Evolutionary conservation across 2,797 vertebrate species (phyloP), one percentile per base, ranked within the genome.

Genomic region (Vireo griseus): DNA sequence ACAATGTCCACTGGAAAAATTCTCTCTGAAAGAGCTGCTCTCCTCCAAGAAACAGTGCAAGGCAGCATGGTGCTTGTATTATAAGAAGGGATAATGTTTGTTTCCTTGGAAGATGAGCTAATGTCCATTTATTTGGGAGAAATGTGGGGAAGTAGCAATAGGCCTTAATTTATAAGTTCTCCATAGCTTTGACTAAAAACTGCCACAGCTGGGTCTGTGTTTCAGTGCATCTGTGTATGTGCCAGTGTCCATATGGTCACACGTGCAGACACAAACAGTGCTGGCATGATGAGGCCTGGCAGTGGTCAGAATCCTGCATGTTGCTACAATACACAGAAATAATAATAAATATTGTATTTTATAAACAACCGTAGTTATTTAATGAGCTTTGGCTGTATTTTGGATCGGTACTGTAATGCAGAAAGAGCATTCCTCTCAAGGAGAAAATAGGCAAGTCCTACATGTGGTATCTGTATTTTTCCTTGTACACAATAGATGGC

Each of bases 401-500:
- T 35, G n/a, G 39, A 9, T 48, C 6, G 5, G 29, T 42, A 16
- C 8, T n/a, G 4, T 21, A 51, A 62, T 48, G 35, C 16, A 44
- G 68, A 74, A 77, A 29, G 73, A 22, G 6, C 17, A 39, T 69
- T 75, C 82, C 9, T 75, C 20, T 3, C 21, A n/a, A 63, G 47
- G 24, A 84, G 40, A 47, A 71, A 86, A 76, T 0, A 58, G 31
- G 12, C 57, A 58, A 48, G 14, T 47, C 59, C 28, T 10, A 9
- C 10, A 5, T 45, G 31, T 16, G 3, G 4, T 45, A 9, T 40
- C 51, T 90, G 92, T 80, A 91, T 93, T 75, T 72, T 90, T 78
- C 82, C 77, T 72, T 17, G 2, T 40, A 75, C 63, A 63, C 97
- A 35, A 88, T 69, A 98, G 98, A 94, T 97, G 97, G 97, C 96